Evolutionary conservation across 2,113 vertebrate genomes (phyloP).

Genomic region (Gobiocypris rarus): DNA sequence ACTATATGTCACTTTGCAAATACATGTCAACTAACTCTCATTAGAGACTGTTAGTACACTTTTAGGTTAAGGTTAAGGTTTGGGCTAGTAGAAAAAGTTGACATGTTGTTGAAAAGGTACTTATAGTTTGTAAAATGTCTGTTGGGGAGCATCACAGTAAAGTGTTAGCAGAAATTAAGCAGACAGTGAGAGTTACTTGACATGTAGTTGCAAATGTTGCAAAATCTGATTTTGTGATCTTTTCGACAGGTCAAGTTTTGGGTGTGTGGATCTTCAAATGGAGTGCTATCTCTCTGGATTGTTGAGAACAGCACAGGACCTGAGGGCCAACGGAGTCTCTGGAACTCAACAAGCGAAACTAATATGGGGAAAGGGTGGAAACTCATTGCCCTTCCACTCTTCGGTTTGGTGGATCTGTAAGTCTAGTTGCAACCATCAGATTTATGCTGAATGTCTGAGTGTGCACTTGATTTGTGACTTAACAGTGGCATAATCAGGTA

Average conservation of each 20-base stretch:
- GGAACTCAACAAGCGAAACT: constrained; percentile 77
- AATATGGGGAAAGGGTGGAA: constrained; percentile 84
- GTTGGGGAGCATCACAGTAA: no score
- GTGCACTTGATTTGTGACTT: neutral
- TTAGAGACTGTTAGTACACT: no score
- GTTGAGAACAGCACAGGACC: constrained; percentile 89
- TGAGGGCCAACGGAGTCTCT: constrained; percentile 79
- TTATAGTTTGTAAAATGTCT: no score
- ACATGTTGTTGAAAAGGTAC: no score
- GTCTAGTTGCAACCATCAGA: constrained; percentile 38
- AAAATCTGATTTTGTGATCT: constrained; percentile 3
- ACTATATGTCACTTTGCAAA: no score
- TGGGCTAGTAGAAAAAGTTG: no score
- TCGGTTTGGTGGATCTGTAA: constrained; percentile 88
- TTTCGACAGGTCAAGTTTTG: constrained; percentile 85
- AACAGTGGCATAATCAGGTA: neutral
- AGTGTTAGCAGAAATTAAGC: no score
- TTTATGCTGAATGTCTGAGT: neutral
- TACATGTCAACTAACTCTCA: no score
- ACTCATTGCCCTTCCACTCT: constrained; percentile 80
- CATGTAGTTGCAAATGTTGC: no score
- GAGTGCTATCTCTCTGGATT: constrained; percentile 84
- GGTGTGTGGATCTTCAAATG: constrained; percentile 83
- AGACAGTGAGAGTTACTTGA: no score
- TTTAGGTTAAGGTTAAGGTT: no score